Base-by-base conservation (phyloP, 2,113 vertebrate species). In the Copsychus sechellarum region DNA sequence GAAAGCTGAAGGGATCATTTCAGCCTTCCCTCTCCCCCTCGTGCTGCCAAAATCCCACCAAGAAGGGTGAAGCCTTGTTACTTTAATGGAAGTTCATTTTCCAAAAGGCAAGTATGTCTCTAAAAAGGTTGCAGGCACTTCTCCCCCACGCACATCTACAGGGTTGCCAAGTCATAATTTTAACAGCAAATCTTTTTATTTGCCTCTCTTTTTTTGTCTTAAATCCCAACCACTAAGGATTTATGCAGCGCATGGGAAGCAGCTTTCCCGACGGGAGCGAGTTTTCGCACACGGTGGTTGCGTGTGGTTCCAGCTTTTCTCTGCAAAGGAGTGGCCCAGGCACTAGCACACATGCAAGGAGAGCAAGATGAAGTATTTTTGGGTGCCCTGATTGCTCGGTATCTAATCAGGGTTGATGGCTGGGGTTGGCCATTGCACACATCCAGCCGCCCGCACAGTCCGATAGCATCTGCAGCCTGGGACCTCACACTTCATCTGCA, bases 81-180 rank as follows among this genome's bases (percentile, higher is more conserved):
- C 71, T 94, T 82, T 78, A 88, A 90, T 88, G 51, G 54, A 91
- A 81, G 72, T 58, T 88, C 76, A 6, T 83, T 88, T 90, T 95
- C 94, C 90, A 90, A 78, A 92, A 88, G 88, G 82, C 82, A 80
- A 94, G 50, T 80, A 48, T 53, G 86, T 62, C 80, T 94, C 94
- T 90, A 42, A 92, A 95, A 88, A 97, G 65, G 77, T 92, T 93
- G 77, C 89, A 95, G 89, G 88, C 67, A 9, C 86, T 93, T 86
- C 38, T 38, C 86, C 86, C 70, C 65, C 84, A 19, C 14, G 0
- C 83, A 67, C 47, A 67, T 53, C 18, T 8, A 56, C 0, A 5
- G 48, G 53, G 72, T 70, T 90, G 95, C 94, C 95, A 95, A 95
- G 86, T 54, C 64, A 47, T 93, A 78, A 93, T 93, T 96, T 96